phyloP scores from a whole-genome alignment of 1,140 invertebrate genomes.

The Dolichoris vasculosae region DNA sequence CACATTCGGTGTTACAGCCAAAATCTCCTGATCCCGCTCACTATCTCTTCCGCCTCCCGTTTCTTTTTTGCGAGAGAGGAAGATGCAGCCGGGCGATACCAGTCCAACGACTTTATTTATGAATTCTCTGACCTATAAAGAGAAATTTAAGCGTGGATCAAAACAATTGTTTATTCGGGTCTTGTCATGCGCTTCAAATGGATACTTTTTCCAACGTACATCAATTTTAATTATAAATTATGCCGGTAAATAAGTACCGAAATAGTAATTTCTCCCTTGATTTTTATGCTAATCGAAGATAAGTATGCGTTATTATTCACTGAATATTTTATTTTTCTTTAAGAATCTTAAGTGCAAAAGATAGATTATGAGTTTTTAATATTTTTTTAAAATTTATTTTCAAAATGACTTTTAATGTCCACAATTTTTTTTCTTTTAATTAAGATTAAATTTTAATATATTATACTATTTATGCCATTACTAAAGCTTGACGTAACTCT shows the following conservation, averaged over 20 bases:
- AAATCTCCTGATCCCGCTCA: no score
- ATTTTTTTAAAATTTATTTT: not conserved
- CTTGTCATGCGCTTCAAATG: no score
- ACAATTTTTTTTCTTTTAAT: not conserved
- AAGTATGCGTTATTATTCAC: no score
- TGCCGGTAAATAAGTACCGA: no score
- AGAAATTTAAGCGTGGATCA: not conserved
- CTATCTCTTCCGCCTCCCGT: no score
- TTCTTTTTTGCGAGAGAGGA: no score
- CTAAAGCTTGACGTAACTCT: not conserved
- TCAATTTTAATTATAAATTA: no score
- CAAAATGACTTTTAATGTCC: not conserved
- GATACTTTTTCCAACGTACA: no score
- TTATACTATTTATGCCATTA: not conserved
- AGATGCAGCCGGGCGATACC: not conserved
- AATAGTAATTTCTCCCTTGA: no score
- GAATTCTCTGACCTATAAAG: slow-evolving; percentile 22
- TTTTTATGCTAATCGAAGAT: not conserved
- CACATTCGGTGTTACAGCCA: no score
- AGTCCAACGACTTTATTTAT: slow-evolving; percentile 1
- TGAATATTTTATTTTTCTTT: no score
- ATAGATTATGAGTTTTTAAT: not conserved
- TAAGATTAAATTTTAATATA: not conserved
- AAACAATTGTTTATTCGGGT: not conserved
- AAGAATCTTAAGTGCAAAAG: not conserved